Base-by-base conservation (phyloP, 2,888 invertebrate species). In the Spodoptera exigua region DNA sequence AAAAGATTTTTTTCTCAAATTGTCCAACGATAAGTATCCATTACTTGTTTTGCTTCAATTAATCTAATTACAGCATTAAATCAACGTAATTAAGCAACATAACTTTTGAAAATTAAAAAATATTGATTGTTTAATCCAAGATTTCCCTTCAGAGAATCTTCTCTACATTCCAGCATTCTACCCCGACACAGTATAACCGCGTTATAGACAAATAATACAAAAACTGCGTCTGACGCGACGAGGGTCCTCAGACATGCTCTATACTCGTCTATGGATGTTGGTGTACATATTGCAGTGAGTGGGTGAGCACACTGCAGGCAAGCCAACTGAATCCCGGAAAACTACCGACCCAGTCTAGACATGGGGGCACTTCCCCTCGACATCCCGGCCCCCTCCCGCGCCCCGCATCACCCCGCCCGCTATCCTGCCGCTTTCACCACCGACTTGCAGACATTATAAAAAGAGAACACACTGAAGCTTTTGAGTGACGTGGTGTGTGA, bases 311-410 rank as follows among this genome's bases (percentile, higher is more conserved):
- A 91, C 92, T 93, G 93, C 93, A 93, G 92, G 86, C 91, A 91
- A 90, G 90, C 89, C 87, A 89, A 82, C 90, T 92, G 93, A 92
- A 94, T 92, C 93, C 93, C 90, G 94, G 94, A 94, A 93, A 94
- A 94, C 94, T 94, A 93, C 93, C 94, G 94, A 94, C 94, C 94
- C 94, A 94, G 94, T 94, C 94, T 94, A 94, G 94, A 94, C 94
- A 86, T 91, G 94, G 93, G 91, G 94, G 93, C 93, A 92, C 85
- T 89, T 90, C 91, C 91, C 92, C 90, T 85, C 84, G 69, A 70
- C 73, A 65, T 76, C 77, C 9, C 13, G 1, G 14, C 43, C 61
- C 18, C 51, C 68, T 78, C 11, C 70, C 80, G 73, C 82, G 70
- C 79, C 54, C 73, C 73, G 71, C 79, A 57, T 74, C 67, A 70